These are phyloP conservation scores for Batillaria attramentaria DNA, from an alignment of 1,140 invertebrate species.

Conservation along the genomic window DNA sequence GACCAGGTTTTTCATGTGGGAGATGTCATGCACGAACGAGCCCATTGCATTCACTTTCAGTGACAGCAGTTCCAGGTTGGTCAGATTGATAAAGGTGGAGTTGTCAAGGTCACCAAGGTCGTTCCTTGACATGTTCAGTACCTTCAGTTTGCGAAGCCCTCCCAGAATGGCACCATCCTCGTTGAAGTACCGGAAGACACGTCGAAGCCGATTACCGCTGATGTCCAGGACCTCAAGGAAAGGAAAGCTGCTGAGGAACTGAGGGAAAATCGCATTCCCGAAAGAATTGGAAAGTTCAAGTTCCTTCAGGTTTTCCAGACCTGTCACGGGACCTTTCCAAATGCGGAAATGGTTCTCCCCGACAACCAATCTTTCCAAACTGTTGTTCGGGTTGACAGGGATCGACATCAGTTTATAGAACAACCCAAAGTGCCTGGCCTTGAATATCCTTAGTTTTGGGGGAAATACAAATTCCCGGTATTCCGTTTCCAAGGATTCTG, in stretches of 20 bases:
- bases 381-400: not conserved
- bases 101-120: not conserved
- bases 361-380: too few relatives aligned
- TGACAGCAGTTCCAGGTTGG: too few relatives aligned
- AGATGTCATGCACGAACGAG: not conserved
- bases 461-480: not conserved
- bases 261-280: not conserved
- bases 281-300: not conserved
- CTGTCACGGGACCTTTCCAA: not conserved
- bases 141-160: not conserved
- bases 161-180: not conserved
- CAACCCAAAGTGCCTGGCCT: not conserved
- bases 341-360: not conserved
- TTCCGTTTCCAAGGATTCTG: not conserved
- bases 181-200: not conserved
- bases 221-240: not conserved
- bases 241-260: not conserved
- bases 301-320: not conserved
- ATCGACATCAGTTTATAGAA: not conserved
- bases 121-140: not conserved
- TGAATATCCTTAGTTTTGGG: not conserved
- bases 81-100: too few relatives aligned
- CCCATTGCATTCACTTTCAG: too few relatives aligned
- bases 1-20: constrained; percentile 18
- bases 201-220: not conserved